These are phyloP conservation scores for Hirtodrosophila cameraria DNA, from an alignment of 2,888 invertebrate genomes.

Conservation along the genomic window DNA sequence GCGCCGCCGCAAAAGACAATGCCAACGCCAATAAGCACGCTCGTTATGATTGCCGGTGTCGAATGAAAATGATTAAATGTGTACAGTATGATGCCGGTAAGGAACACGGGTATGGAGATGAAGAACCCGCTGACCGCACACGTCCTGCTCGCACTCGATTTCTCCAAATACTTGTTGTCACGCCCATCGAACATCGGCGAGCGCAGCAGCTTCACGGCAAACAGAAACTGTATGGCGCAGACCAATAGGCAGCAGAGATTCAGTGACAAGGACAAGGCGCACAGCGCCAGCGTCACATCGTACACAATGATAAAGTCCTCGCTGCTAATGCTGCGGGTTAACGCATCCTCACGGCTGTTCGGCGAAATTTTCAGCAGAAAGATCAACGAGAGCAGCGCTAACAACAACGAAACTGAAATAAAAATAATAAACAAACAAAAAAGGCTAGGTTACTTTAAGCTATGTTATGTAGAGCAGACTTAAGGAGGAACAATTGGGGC, in stretches of 20 bases:
- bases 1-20: constrained; percentile 96
- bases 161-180: constrained; percentile 95
- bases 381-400: constrained; percentile 92
- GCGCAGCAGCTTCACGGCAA: constrained; percentile 95
- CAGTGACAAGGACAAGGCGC: constrained; percentile 93
- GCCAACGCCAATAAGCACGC: constrained; percentile 94
- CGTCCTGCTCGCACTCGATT: constrained; percentile 94
- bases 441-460: too few species aligned
- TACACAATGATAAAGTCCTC: constrained; percentile 95
- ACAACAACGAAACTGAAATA: constrained; percentile 89
- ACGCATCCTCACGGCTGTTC: constrained; percentile 84
- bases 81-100: constrained; percentile 96
- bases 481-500: too few species aligned
- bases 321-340: constrained; percentile 85
- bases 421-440: neutral
- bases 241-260: constrained; percentile 96
- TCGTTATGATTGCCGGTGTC: constrained; percentile 95
- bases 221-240: constrained; percentile 97
- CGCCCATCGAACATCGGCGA: constrained; percentile 91
- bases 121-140: constrained; percentile 97
- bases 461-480: too few species aligned
- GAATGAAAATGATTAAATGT: constrained; percentile 96
- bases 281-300: constrained; percentile 95
- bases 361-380: constrained; percentile 93
- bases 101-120: constrained; percentile 96